These are phyloP conservation scores for Noctilio leporinus DNA, from an alignment of 2,113 vertebrate genomes.

Conservation along the genomic window DNA sequence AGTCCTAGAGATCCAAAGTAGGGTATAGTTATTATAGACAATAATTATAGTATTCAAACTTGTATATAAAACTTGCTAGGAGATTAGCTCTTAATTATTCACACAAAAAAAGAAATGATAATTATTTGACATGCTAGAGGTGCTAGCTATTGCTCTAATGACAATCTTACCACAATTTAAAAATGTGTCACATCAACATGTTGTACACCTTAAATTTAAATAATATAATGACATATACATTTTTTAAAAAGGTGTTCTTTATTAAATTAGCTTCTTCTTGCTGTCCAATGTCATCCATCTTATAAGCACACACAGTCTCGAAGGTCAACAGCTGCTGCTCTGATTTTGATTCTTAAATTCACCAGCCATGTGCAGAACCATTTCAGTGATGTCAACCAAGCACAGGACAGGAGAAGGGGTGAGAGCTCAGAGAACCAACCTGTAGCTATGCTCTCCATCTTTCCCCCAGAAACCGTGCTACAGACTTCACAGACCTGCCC, in stretches of 20 bases:
- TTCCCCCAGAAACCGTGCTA: background rate
- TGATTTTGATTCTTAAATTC: background rate
- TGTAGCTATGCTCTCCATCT: background rate
- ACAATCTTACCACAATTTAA: background rate
- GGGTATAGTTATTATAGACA: background rate
- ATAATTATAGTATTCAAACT: background rate
- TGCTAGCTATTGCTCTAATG: background rate
- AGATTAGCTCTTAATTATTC: background rate
- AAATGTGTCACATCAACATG: background rate
- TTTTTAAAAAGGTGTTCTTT: background rate
- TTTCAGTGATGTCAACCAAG: background rate
- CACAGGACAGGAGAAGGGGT: background rate
- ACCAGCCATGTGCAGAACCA: background rate
- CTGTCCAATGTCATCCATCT: background rate
- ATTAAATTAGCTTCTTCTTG: background rate
- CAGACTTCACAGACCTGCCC: background rate
- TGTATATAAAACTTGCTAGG: background rate
- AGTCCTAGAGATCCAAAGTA: background rate
- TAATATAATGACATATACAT: background rate
- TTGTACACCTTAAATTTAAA: background rate
- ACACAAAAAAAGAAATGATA: background rate
- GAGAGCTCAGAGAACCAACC: background rate
- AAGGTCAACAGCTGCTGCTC: background rate
- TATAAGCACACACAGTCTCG: background rate
- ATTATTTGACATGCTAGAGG: background rate